Conservation (phyloP, 1,140 invertebrate species). For the Holotrichia oblita region DNA sequence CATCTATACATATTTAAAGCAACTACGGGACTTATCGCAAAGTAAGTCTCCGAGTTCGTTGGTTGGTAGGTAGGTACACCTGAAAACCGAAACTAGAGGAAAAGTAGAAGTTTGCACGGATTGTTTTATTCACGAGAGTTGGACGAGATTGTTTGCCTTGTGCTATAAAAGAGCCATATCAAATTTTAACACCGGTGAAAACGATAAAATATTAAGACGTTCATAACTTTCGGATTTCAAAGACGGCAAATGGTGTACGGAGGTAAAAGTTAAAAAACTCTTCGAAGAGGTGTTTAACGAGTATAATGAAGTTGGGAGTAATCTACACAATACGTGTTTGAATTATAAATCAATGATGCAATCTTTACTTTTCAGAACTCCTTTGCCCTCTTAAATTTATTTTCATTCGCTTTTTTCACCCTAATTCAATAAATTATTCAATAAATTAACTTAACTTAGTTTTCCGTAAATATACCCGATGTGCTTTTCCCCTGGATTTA, state of each 20-base stretch:
- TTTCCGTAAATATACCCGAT: too few relatives aligned
- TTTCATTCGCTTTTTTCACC: too few relatives aligned
- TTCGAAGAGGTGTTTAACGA: neutral
- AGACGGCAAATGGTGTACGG: neutral
- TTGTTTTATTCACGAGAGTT: conserved; percentile 7
- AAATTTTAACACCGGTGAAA: neutral
- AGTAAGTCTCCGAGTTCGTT: neutral
- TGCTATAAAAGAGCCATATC: conserved; percentile 5
- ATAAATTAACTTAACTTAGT: too few relatives aligned
- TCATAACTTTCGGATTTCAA: conserved; percentile 8
- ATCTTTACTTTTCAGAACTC: too few relatives aligned
- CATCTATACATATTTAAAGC: neutral
- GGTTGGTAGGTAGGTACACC: neutral
- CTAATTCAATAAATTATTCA: too few relatives aligned
- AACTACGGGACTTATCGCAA: neutral
- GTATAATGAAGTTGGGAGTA: too few relatives aligned
- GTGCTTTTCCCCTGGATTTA: too few relatives aligned
- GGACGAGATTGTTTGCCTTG: conserved; percentile 11
- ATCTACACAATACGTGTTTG: too few relatives aligned
- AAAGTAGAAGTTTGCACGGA: neutral
- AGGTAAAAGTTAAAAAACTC: neutral
- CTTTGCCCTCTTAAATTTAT: too few relatives aligned
- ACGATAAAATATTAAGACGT: conserved; percentile 8
- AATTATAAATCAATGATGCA: too few relatives aligned
- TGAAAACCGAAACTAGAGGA: conserved; percentile 7